Evolutionary conservation across 2,113 vertebrate species (phyloP), one percentile per base, ranked within the genome.

Genomic region (Orcinus orca): DNA sequence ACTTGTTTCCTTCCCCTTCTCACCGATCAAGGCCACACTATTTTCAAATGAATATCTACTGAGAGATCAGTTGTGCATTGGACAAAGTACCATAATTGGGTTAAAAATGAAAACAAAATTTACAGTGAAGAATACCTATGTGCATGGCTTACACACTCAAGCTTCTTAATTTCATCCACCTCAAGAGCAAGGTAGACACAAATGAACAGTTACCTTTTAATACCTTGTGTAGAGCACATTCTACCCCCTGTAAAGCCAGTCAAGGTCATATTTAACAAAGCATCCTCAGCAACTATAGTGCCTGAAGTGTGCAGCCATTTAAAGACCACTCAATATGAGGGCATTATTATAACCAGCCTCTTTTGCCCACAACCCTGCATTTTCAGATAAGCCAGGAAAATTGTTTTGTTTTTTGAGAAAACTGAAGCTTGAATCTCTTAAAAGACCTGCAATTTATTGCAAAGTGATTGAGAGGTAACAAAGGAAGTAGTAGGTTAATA

Each of bases 291-390:
- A 76, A 97, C 97, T 92, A 94, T 9, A 89, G 95, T 85, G 97
- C 97, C 95, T 97, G 95, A 97, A 97, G 96, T 96, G 97, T 97
- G 98, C 97, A 98, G 90, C 93, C 98, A 44, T 97, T 93, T 94
- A 97, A 89, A 97, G 98, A 97, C 98, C 98, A 93, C 97, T 98
- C 98, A 98, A 97, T 98, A 98, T 97, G 97, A 98, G 97, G 95
- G 98, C 96, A 88, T 97, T 97, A 96, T 86, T 95, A 97, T 97
- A 98, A 97, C 98, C 98, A 97, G 97, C 97, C 98, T 98, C 97
- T 97, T 89, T 53, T 95, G 97, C 97, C 98, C 95, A 84, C 89
- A 93, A 96, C 93, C 97, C 97, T 95, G 90, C 97, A 6, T 93
- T 98, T 97, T 95, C 96, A 93, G 98, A 91, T 93, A 85, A 95